Conservation (phyloP, 2,113 vertebrate species). For the Neodontobutis hainanensis region DNA sequence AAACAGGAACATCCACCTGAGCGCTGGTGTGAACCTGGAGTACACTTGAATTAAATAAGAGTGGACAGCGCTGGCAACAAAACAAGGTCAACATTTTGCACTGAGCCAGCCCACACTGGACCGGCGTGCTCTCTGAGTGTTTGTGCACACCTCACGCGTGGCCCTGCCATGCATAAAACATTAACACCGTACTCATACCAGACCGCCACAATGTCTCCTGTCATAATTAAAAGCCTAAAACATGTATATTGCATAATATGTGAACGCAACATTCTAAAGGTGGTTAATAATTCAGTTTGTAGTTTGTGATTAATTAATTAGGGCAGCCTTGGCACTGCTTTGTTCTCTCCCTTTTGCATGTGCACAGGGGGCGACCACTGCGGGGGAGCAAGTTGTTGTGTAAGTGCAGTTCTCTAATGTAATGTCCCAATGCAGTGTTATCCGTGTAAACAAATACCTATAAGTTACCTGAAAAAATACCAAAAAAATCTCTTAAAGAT, state of each 20-base stretch:
- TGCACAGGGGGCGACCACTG: slow-evolving; percentile 11
- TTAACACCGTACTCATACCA: slow-evolving; percentile 45
- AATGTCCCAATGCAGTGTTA: background rate
- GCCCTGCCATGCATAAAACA: slow-evolving; percentile 67
- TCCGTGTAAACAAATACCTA: background rate
- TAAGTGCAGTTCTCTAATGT: slow-evolving; percentile 1
- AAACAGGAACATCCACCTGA: slow-evolving; percentile 8
- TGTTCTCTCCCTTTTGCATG: slow-evolving; percentile 6
- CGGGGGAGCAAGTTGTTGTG: slow-evolving; percentile 13
- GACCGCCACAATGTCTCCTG: slow-evolving; percentile 44
- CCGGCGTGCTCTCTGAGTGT: slow-evolving; percentile 29
- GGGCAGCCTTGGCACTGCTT: slow-evolving; percentile 28
- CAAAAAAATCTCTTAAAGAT: too few species aligned
- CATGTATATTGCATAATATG: slow-evolving; percentile 68
- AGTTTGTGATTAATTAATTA: slow-evolving; percentile 68
- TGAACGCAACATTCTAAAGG: slow-evolving; percentile 62
- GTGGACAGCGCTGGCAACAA: slow-evolving; percentile 7
- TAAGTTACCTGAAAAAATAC: too few species aligned
- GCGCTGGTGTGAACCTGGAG: slow-evolving; percentile 23
- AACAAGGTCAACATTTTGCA: slow-evolving; percentile 58
- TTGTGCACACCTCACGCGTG: slow-evolving; percentile 24
- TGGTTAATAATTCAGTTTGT: slow-evolving; percentile 71
- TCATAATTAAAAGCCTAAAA: slow-evolving; percentile 61
- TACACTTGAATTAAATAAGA: slow-evolving; percentile 39
- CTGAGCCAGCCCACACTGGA: slow-evolving; percentile 48